These are phyloP conservation scores for Cosmia trapezina DNA, from an alignment of 2,888 invertebrate species.

Conservation along the genomic window DNA sequence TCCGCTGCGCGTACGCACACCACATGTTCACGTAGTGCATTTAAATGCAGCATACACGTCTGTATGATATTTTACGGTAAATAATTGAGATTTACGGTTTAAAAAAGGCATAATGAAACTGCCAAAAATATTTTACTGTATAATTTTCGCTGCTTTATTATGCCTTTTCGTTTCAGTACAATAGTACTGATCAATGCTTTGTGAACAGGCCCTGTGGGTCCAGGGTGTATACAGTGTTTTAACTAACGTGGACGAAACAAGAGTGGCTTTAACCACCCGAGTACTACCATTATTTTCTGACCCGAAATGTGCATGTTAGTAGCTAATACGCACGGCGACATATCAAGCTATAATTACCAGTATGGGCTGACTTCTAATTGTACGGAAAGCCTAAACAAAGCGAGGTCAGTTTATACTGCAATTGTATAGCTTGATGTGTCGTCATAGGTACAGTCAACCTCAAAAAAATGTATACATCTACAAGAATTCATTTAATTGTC, in stretches of 20 bases:
- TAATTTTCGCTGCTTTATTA: too few species aligned
- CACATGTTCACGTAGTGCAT: background rate
- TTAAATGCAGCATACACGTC: background rate
- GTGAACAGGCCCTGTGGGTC: background rate
- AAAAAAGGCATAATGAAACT: too few species aligned
- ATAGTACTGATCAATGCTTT: background rate
- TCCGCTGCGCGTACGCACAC: too few species aligned
- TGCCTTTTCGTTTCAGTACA: too few species aligned
- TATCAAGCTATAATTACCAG: background rate
- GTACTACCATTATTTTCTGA: background rate
- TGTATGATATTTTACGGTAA: background rate
- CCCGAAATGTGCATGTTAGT: background rate
- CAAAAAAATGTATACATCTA: background rate
- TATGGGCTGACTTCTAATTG: background rate
- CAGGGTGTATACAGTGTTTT: background rate
- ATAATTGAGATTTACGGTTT: too few species aligned
- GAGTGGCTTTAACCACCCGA: background rate
- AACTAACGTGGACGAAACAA: background rate
- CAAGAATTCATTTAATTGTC: background rate
- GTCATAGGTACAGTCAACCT: too few species aligned
- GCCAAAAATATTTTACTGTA: too few species aligned
- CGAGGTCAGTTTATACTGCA: background rate
- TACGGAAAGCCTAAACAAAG: background rate
- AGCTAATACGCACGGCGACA: background rate
- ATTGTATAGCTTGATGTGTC: background rate